A percentile compares a stretch with the other conserved stretches of the same genome.
These are phyloP conservation scores for Adelges cooleyi DNA, from an alignment of 1,140 invertebrate genomes.

Conservation along the genomic window DNA sequence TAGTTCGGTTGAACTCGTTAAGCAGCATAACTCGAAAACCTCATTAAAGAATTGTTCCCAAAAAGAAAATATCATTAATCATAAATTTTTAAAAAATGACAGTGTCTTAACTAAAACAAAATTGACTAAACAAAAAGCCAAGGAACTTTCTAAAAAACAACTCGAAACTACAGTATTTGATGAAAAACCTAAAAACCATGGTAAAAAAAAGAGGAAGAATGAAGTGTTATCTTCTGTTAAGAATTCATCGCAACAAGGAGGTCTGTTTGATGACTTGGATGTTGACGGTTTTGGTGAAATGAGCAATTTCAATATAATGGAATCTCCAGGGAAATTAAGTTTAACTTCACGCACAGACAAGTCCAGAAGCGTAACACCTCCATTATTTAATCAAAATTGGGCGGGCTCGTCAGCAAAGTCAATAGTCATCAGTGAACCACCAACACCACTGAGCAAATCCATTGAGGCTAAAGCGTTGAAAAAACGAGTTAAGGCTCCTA, in stretches of 20 bases:
- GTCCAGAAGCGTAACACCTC: background rate
- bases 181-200: background rate
- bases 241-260: background rate
- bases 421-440: background rate
- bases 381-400: background rate
- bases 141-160: no score
- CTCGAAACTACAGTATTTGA: no score
- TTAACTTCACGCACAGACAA: background rate
- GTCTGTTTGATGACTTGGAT: background rate
- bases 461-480: background rate
- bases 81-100: no score
- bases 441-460: slow-evolving; percentile 1
- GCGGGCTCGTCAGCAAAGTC: background rate
- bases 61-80: no score
- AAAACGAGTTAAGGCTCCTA: slow-evolving; percentile 1
- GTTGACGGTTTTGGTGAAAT: background rate
- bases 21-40: background rate
- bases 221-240: background rate
- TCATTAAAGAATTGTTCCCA: no score
- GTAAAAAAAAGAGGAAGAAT: background rate
- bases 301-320: background rate
- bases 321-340: slow-evolving; percentile 1
- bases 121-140: no score
- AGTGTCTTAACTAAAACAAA: no score
- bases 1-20: background rate